Evolutionary conservation across 2,888 invertebrate genomes (phyloP).

Genomic region (Dioctria rufipes): DNA sequence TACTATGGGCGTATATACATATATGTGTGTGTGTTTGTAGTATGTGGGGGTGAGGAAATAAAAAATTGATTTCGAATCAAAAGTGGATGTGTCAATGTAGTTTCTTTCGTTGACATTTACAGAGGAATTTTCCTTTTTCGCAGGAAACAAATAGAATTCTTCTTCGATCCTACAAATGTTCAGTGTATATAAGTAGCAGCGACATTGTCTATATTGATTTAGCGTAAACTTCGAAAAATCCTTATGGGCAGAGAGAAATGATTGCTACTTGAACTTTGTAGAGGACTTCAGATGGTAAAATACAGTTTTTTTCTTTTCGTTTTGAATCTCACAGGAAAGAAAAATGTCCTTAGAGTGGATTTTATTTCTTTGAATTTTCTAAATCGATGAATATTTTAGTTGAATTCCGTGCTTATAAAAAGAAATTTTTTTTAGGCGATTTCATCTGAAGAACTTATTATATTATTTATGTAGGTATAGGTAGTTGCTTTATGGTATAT

Average conservation of each 20-base stretch:
- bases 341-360: not conserved
- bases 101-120: not conserved
- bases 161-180: not conserved
- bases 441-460: too few species aligned
- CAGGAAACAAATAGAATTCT: not conserved
- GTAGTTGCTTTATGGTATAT: too few species aligned
- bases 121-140: not conserved
- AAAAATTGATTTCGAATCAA: conserved; percentile 32
- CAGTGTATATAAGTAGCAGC: not conserved
- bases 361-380: not conserved
- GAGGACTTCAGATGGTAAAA: not conserved
- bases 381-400: not conserved
- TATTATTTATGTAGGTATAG: too few species aligned
- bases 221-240: not conserved
- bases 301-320: too few species aligned
- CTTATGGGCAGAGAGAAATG: not conserved
- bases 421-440: too few species aligned
- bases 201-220: conserved; percentile 4
- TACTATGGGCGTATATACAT: not conserved
- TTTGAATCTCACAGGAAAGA: not conserved
- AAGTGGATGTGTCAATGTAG: not conserved
- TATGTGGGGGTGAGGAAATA: not conserved
- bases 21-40: not conserved
- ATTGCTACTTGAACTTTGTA: not conserved
- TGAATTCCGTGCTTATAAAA: too few species aligned